phyloP scores from a whole-genome alignment of 2,113 vertebrate species.

The Thinocorus orbignyianus region DNA sequence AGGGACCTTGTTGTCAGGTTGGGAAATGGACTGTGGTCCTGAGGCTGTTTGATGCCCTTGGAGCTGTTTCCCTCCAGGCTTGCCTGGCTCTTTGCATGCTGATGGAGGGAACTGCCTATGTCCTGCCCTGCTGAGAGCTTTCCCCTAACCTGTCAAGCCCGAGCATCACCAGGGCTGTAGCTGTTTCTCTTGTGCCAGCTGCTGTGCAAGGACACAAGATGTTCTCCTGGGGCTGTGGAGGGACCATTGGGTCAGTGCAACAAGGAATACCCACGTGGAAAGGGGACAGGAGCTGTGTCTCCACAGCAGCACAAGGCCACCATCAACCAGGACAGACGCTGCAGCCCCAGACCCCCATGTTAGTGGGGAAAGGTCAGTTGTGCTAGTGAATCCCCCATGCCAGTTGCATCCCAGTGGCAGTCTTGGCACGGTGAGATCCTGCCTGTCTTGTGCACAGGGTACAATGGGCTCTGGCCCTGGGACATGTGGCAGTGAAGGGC shows the following conservation, averaged over 20 bases:
- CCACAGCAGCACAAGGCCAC: neutral
- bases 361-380: neutral
- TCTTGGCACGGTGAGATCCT: neutral
- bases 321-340: neutral
- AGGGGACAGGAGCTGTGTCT: neutral
- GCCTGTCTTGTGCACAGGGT: neutral
- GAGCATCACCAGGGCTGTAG: neutral
- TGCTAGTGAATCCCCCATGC: neutral
- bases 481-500: neutral
- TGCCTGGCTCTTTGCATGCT: neutral
- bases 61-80: neutral
- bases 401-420: neutral
- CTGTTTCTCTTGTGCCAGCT: neutral
- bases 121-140: neutral
- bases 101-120: neutral
- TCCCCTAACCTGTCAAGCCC: neutral
- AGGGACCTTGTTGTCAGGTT: neutral
- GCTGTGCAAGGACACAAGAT: neutral
- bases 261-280: neutral
- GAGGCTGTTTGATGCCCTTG: neutral
- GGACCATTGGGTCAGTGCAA: neutral
- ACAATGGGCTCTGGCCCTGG: accelerated
- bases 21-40: neutral
- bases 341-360: accelerated
- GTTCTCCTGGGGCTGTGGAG: neutral